Evolutionary conservation across 2,888 invertebrate genomes (phyloP).

Genomic region (Volucella zonaria): DNA sequence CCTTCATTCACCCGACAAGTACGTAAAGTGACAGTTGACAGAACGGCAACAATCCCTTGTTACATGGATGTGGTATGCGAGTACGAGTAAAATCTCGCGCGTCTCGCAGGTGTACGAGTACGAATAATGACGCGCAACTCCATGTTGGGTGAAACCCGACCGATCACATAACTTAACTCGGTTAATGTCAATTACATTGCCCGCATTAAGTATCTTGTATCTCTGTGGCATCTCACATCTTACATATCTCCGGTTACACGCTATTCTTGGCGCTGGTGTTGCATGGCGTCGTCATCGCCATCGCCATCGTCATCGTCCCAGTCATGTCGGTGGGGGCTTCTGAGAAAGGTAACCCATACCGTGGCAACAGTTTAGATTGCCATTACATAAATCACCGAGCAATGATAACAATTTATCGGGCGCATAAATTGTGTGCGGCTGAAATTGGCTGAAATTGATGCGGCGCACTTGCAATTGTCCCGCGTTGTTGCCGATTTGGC

Average conservation of each 20-base stretch:
- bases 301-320: background rate
- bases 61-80: too few relatives aligned
- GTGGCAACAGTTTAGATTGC: slow-evolving; percentile 47
- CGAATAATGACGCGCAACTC: slow-evolving; percentile 24
- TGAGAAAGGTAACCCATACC: slow-evolving; percentile 46
- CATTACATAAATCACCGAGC: slow-evolving; percentile 58
- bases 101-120: slow-evolving; percentile 44
- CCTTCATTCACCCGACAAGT: too few relatives aligned
- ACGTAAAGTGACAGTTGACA: too few relatives aligned
- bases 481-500: slow-evolving; percentile 14
- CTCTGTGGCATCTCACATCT: background rate
- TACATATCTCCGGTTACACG: too few relatives aligned
- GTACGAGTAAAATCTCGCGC: too few relatives aligned
- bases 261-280: too few relatives aligned
- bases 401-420: slow-evolving; percentile 56
- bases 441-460: slow-evolving; percentile 13
- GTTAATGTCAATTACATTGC: slow-evolving; percentile 58
- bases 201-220: slow-evolving; percentile 29
- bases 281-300: too few relatives aligned
- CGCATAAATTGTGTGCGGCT: slow-evolving; percentile 25
- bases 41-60: too few relatives aligned
- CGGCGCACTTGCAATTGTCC: slow-evolving; percentile 27
- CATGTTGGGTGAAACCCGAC: slow-evolving; percentile 40
- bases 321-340: too few relatives aligned
- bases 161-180: slow-evolving; percentile 58